Percentiles rank a stretch among this genome's conserved stretches.
Evolutionary conservation across 2,797 vertebrate species (phyloP).

Genomic region (Typhlichthys eigenmanni): DNA sequence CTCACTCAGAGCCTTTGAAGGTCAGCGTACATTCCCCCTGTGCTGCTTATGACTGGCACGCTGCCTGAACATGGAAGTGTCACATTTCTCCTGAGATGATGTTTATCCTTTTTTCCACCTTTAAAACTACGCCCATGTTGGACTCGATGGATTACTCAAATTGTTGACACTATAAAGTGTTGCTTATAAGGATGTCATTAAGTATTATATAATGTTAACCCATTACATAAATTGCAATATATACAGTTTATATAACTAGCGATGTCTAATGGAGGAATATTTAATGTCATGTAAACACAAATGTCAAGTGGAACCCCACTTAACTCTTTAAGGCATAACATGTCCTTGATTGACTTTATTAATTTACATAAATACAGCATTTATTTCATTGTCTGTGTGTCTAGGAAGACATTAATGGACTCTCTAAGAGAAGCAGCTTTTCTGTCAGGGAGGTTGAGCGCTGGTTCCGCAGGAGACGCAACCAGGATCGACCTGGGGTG

Average conservation of each 20-base stretch:
- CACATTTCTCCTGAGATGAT: too few relatives aligned
- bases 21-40: background rate
- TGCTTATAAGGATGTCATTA: too few relatives aligned
- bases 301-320: too few relatives aligned
- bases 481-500: constrained; percentile 83
- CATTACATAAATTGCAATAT: too few relatives aligned
- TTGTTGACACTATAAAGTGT: too few relatives aligned
- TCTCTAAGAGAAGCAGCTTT: constrained; percentile 90
- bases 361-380: background rate
- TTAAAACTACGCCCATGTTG: too few relatives aligned
- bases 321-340: too few relatives aligned
- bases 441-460: constrained; percentile 83
- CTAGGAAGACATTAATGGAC: constrained; percentile 84
- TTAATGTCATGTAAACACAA: too few relatives aligned
- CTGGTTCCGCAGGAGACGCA: constrained; percentile 88
- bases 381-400: constrained; percentile 10
- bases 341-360: background rate
- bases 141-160: too few relatives aligned
- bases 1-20: background rate
- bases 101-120: too few relatives aligned
- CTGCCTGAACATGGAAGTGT: background rate
- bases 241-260: background rate
- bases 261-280: background rate
- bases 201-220: too few relatives aligned
- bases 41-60: background rate